These are phyloP conservation scores for Microctenopoma lineatum DNA, from an alignment of 2,797 vertebrate species.

Conservation along the genomic window DNA sequence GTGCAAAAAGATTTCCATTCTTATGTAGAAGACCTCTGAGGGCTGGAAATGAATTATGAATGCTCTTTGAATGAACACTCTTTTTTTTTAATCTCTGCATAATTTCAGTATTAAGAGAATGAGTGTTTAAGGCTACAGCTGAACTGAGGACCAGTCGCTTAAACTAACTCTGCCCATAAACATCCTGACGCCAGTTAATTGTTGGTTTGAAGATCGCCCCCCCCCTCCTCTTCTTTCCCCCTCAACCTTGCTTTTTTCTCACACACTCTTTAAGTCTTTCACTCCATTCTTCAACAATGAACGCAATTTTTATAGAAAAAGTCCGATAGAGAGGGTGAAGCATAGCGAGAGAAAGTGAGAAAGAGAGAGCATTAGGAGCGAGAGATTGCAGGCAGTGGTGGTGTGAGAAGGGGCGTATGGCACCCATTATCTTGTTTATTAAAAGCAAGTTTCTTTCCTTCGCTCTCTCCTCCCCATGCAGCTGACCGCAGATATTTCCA, in stretches of 20 bases:
- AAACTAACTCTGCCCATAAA: slow-evolving; percentile 83
- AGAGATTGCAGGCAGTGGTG: slow-evolving; percentile 63
- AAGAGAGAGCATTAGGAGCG: background rate
- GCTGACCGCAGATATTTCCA: slow-evolving; percentile 90
- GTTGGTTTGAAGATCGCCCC: slow-evolving; percentile 80
- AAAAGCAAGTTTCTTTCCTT: slow-evolving; percentile 86
- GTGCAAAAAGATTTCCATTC: slow-evolving; percentile 24
- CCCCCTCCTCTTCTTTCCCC: slow-evolving; percentile 17
- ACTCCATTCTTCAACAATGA: slow-evolving; percentile 65
- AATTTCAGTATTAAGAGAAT: slow-evolving; percentile 63
- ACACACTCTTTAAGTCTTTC: slow-evolving; percentile 55
- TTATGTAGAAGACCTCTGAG: slow-evolving; percentile 22
- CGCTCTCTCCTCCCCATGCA: slow-evolving; percentile 77
- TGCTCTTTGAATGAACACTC: background rate
- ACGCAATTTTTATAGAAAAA: slow-evolving; percentile 49
- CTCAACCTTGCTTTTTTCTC: slow-evolving; percentile 55
- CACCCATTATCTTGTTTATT: slow-evolving; percentile 92
- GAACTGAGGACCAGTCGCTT: slow-evolving; percentile 72
- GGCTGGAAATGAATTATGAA: slow-evolving; percentile 51
- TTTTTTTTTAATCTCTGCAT: slow-evolving; percentile 30
- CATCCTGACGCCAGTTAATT: slow-evolving; percentile 85
- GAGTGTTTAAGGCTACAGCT: slow-evolving; percentile 69
- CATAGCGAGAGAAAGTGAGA: background rate
- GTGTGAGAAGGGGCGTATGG: slow-evolving; percentile 84
- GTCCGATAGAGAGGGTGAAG: slow-evolving; percentile 47